These are phyloP conservation scores for Dysmachus trigonus DNA, from an alignment of 2,888 invertebrate species.

Conservation along the genomic window DNA sequence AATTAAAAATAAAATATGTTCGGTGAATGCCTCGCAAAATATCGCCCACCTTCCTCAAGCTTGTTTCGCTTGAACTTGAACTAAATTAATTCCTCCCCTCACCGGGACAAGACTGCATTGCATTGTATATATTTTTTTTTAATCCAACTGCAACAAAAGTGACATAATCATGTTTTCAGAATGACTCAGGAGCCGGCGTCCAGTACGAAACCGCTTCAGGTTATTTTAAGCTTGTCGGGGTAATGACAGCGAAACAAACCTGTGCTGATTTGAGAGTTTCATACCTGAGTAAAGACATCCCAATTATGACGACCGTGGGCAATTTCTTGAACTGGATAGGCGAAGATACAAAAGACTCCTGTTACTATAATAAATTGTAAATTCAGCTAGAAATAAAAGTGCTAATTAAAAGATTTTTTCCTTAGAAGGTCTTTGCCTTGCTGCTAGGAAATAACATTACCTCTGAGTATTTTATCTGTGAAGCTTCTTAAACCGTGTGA, in stretches of 20 bases:
- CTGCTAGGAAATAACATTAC: neutral
- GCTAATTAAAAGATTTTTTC: neutral
- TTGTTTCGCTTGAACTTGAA: neutral
- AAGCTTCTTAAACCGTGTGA: neutral
- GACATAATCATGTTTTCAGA: constrained; percentile 59
- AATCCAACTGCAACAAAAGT: neutral
- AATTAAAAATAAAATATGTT: constrained; percentile 65
- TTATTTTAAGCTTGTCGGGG: constrained; percentile 68
- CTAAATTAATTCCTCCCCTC: neutral
- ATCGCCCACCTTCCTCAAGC: neutral
- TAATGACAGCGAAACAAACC: constrained; percentile 66
- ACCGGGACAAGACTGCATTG: neutral
- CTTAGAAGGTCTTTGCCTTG: neutral
- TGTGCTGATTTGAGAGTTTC: constrained; percentile 56
- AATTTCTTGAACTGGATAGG: constrained; percentile 70
- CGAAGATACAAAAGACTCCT: constrained; percentile 68
- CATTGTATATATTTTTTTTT: neutral
- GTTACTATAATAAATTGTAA: constrained; percentile 63
- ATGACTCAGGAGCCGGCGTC: constrained; percentile 68
- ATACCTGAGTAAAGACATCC: constrained; percentile 60
- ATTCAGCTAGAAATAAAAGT: neutral
- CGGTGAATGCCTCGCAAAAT: constrained; percentile 59
- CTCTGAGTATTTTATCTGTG: neutral
- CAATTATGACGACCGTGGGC: constrained; percentile 67
- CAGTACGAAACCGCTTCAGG: constrained; percentile 66